phyloP scores from a whole-genome alignment of 2,797 vertebrate species.

The Erpetoichthys calabaricus region DNA sequence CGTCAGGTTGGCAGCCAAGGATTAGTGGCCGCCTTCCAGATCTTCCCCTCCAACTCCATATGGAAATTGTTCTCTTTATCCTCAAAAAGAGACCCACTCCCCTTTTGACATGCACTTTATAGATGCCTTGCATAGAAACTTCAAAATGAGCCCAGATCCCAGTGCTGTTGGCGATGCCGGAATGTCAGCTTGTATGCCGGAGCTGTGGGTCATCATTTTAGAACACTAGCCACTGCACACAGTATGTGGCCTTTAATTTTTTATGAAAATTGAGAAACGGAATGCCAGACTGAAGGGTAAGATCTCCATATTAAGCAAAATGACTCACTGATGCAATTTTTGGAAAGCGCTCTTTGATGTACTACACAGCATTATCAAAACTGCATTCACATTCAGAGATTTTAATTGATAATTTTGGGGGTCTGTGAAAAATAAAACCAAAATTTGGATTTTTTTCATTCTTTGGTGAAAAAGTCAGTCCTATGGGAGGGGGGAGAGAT shows the following conservation, averaged over 20 bases:
- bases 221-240: slow-evolving; percentile 19
- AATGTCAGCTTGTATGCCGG: slow-evolving; percentile 21
- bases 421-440: no score
- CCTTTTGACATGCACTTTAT: slow-evolving; percentile 29
- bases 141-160: slow-evolving; percentile 49
- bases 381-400: no score
- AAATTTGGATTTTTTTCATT: no score
- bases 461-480: no score
- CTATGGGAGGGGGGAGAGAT: no score
- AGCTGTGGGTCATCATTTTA: slow-evolving; percentile 18
- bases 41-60: slow-evolving; percentile 44
- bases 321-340: background rate
- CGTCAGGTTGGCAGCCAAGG: slow-evolving; percentile 38
- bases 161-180: slow-evolving; percentile 25
- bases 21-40: slow-evolving; percentile 48
- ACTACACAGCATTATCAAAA: no score
- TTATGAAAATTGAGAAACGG: slow-evolving; percentile 33
- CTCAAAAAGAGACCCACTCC: slow-evolving; percentile 19
- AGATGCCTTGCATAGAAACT: slow-evolving; percentile 40
- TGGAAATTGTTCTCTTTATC: slow-evolving; percentile 48
- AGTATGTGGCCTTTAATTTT: slow-evolving; percentile 29
- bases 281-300: slow-evolving; percentile 9
- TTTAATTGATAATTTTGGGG: no score
- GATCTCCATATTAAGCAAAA: slow-evolving; percentile 7
- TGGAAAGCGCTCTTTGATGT: background rate